phyloP scores from a whole-genome alignment of 1,140 invertebrate genomes.

The Magallana gigas region DNA sequence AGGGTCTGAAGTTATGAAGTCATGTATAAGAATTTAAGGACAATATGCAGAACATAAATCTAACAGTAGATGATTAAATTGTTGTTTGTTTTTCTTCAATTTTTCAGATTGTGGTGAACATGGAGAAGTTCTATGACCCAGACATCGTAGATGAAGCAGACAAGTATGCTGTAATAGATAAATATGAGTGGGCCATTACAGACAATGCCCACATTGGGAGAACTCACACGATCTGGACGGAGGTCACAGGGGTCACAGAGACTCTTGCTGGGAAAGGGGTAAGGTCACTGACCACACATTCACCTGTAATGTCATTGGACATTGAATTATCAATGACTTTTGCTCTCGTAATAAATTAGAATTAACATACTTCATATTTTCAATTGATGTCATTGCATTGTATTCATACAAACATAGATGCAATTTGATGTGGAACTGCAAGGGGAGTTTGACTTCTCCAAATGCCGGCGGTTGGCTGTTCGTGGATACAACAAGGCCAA shows the following conservation, averaged over 20 bases:
- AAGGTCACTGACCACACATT: background rate
- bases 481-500: constrained; percentile 59
- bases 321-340: too few species aligned
- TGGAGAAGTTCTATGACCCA: constrained; percentile 55
- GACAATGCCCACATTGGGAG: constrained; percentile 41
- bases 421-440: constrained; percentile 49
- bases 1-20: too few species aligned
- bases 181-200: constrained; percentile 62
- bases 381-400: background rate
- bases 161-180: constrained; percentile 49
- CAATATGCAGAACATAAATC: too few species aligned
- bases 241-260: constrained; percentile 14
- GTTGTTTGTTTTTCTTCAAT: background rate
- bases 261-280: background rate
- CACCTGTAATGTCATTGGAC: background rate
- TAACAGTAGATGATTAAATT: too few species aligned
- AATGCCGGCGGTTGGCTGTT: constrained; percentile 57
- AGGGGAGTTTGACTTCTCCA: constrained; percentile 56
- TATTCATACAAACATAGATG: constrained; percentile 33
- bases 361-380: background rate
- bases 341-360: too few species aligned
- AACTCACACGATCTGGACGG: constrained; percentile 50
- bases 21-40: too few species aligned
- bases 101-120: constrained; percentile 41
- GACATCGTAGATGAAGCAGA: constrained; percentile 43